A percentile compares a stretch with the other conserved stretches of the same genome.
Conservation (phyloP, 2,113 vertebrate species). For the Pycnonotus jocosus region DNA sequence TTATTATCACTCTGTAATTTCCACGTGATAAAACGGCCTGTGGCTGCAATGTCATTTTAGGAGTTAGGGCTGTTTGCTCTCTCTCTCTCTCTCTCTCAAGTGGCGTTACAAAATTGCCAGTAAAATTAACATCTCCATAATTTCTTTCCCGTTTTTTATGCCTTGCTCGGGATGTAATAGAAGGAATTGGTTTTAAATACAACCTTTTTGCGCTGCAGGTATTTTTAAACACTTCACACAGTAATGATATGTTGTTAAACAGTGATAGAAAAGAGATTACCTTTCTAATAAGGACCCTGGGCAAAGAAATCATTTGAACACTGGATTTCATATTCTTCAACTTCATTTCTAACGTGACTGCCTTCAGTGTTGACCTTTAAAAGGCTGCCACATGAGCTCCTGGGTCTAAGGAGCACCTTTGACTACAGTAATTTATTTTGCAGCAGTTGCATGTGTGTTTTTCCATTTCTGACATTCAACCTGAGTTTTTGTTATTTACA, state of each 20-base stretch:
- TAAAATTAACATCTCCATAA: slow-evolving; percentile 28
- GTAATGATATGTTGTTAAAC: slow-evolving; percentile 44
- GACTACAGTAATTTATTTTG: slow-evolving; percentile 28
- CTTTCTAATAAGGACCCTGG: slow-evolving; percentile 30
- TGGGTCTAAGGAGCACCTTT: slow-evolving; percentile 20
- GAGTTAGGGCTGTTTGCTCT: neutral
- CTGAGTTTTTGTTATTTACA: neutral
- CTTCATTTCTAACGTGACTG: slow-evolving; percentile 11
- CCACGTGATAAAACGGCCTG: neutral
- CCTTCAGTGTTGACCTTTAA: slow-evolving; percentile 40
- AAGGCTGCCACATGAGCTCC: slow-evolving; percentile 16
- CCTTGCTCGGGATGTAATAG: neutral
- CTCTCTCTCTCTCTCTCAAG: neutral
- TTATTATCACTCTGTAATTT: slow-evolving; percentile 1
- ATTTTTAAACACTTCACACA: slow-evolving; percentile 24
- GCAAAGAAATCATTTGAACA: neutral
- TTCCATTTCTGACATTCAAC: slow-evolving; percentile 35
- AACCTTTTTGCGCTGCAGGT: slow-evolving; percentile 14
- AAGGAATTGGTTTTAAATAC: slow-evolving; percentile 17
- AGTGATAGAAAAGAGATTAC: slow-evolving; percentile 36
- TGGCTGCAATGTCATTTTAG: neutral
- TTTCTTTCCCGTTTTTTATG: neutral
- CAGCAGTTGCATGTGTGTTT: slow-evolving; percentile 41
- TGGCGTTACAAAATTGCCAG: neutral
- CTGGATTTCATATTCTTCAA: neutral